These are phyloP conservation scores for Ciconia nigra DNA, from an alignment of 2,797 vertebrate species.

Conservation along the genomic window DNA sequence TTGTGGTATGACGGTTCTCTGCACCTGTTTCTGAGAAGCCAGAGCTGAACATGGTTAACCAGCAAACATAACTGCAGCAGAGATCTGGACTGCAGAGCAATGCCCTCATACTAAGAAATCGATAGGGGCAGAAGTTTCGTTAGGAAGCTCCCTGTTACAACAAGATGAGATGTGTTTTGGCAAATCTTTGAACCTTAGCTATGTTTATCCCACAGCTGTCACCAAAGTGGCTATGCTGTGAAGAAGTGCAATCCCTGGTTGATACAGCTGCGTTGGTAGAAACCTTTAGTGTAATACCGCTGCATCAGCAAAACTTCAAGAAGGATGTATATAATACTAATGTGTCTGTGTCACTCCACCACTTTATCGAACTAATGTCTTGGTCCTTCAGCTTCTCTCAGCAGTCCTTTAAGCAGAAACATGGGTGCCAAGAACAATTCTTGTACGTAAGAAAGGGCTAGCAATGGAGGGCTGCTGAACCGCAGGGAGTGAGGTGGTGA, in stretches of 20 bases:
- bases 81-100: not conserved
- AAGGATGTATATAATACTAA: not conserved
- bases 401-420: not conserved
- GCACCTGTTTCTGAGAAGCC: not conserved
- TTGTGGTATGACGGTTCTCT: not conserved
- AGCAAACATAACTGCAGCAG: not conserved
- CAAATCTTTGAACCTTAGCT: not conserved
- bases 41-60: not conserved
- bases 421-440: not conserved
- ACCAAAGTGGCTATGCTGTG: fast-evolving
- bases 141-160: not conserved
- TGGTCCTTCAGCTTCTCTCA: not conserved
- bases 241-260: not conserved
- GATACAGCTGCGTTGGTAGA: not conserved
- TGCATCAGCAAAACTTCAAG: not conserved
- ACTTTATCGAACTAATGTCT: not conserved
- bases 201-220: not conserved
- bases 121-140: not conserved
- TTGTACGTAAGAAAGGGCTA: not conserved
- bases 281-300: not conserved
- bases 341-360: not conserved
- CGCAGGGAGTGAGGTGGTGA: not conserved
- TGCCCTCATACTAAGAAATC: not conserved
- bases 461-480: not conserved
- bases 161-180: not conserved